phyloP scores from a whole-genome alignment of 2,888 invertebrate genomes.

The Pyrrhosoma nymphula region DNA sequence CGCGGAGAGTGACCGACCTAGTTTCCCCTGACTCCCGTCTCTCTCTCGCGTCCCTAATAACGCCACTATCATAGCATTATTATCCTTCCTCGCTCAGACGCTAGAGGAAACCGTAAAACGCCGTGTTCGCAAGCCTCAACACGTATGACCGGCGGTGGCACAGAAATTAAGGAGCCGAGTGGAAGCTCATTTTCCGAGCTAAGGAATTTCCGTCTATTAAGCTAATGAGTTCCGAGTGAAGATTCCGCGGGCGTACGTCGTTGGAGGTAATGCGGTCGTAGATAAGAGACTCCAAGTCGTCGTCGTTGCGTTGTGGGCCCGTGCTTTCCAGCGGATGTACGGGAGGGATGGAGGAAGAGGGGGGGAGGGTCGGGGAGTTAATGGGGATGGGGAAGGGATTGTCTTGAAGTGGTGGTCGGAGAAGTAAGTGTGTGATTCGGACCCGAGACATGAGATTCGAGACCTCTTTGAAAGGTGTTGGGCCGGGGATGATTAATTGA shows the following conservation, averaged over 20 bases:
- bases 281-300: background rate
- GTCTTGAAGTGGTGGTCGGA: background rate
- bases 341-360: background rate
- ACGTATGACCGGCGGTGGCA: background rate
- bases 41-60: no score
- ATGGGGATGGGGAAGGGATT: background rate
- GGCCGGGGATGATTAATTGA: no score
- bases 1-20: no score
- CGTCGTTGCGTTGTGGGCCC: no score
- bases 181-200: background rate
- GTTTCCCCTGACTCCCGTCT: no score
- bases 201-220: background rate
- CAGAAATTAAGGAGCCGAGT: background rate
- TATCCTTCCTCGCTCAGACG: background rate
- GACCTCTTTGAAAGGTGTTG: no score
- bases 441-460: no score
- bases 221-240: background rate
- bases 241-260: background rate
- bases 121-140: background rate
- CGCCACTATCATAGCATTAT: no score
- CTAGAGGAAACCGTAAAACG: background rate
- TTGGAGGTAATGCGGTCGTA: background rate
- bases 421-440: no score
- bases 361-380: background rate
- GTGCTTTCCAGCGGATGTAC: background rate